Conservation (phyloP, 1,140 invertebrate genomes). For the Brachionus koreanus region DNA sequence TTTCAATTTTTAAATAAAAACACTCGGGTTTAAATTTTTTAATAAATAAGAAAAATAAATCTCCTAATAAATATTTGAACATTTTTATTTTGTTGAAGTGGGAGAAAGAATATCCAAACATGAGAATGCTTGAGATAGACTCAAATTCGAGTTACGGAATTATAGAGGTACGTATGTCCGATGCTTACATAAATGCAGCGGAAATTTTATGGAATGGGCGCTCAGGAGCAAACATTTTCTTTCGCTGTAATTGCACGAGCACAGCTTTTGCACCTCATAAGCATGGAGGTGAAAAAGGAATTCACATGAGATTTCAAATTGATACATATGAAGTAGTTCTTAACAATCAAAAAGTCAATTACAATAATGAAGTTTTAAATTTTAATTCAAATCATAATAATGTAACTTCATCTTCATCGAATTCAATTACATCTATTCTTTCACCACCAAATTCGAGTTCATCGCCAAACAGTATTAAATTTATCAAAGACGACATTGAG, state of each 20-base stretch:
- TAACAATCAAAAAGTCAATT: background rate
- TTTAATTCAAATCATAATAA: background rate
- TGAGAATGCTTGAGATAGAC: conserved; percentile 40
- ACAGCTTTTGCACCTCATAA: conserved; percentile 97
- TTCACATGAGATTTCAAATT: conserved; percentile 89
- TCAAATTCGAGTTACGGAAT: conserved; percentile 30
- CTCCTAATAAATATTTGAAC: conserved; percentile 37
- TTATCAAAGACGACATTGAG: conserved; percentile 10
- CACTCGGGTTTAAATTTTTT: too few relatives aligned
- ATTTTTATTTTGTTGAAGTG: conserved; percentile 39
- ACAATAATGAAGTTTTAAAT: background rate
- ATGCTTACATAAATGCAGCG: background rate
- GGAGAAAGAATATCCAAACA: conserved; percentile 39
- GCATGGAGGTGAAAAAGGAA: conserved; percentile 94
- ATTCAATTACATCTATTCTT: background rate
- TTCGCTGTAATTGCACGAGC: conserved; percentile 84
- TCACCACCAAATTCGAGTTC: background rate
- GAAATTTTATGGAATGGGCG: conserved; percentile 44
- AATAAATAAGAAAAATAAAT: background rate
- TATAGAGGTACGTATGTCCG: background rate
- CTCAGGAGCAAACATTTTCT: conserved; percentile 42
- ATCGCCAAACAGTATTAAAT: conserved; percentile 1
- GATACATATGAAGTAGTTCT: conserved; percentile 62
- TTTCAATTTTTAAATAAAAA: background rate
- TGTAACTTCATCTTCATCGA: background rate